phyloP scores from a whole-genome alignment of 2,797 vertebrate species.

The Hemitrygon akajei region DNA sequence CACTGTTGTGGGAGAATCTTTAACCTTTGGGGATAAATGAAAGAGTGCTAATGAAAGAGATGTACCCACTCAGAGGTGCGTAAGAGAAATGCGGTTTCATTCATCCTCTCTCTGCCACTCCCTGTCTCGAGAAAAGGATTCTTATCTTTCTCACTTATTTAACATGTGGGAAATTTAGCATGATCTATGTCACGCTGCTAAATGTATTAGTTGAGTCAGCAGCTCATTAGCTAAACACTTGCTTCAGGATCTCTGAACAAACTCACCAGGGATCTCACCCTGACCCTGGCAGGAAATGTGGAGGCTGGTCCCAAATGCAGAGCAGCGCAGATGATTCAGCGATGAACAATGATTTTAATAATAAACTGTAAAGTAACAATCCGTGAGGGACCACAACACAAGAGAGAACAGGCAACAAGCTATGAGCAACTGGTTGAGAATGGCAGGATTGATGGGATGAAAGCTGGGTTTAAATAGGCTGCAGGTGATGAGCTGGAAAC shows the following conservation, averaged over 20 bases:
- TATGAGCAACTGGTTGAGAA: too few species aligned
- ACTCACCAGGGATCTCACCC: neutral
- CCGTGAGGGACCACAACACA: too few species aligned
- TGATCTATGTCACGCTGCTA: neutral
- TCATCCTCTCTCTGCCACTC: neutral
- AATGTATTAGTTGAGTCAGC: neutral
- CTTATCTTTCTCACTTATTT: neutral
- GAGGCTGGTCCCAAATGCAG: too few species aligned
- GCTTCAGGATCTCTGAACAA: neutral
- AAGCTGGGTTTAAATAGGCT: too few species aligned
- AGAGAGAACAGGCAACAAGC: too few species aligned
- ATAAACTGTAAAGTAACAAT: too few species aligned
- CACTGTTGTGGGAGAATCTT: slow-evolving; percentile 21
- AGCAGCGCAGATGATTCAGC: too few species aligned
- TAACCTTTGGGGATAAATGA: neutral
- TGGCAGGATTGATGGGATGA: too few species aligned
- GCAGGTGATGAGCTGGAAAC: too few species aligned
- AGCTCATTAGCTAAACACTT: neutral
- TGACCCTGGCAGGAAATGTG: neutral
- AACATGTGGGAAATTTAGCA: neutral
- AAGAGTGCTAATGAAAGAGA: neutral
- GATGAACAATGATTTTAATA: too few species aligned
- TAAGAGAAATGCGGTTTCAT: neutral
- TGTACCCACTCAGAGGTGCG: neutral
- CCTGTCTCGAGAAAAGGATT: neutral